Evolutionary conservation across 2,113 vertebrate genomes (phyloP), one percentile per base, ranked within the genome.

Genomic region (Notothenia rossii): DNA sequence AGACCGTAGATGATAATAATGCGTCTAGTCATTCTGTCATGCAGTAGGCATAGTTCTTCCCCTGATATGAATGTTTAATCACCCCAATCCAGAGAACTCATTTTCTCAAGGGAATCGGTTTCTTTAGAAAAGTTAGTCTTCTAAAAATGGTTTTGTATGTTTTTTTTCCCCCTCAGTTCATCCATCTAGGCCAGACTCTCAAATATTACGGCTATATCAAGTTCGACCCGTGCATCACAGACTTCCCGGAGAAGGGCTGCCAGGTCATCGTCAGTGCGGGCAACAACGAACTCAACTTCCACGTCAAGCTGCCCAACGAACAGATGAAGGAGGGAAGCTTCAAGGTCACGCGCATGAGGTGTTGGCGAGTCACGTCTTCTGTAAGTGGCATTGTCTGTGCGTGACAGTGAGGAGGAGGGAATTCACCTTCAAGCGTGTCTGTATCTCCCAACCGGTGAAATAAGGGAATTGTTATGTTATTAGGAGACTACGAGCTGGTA

Each of bases 281-380:
- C 83, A 99, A 98, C 95, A 99, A 97, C 1, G 98, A 99, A 86
- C 97, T 99, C 89, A 99, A 98, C 94, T 99, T 99, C 89, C 98
- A 99, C 81, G 96, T 99, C 88, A 97, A 97, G 87, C 94, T 99
- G 59, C 98, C 98, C 11, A 99, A 83, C 0, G 97, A 99, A 36
- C 98, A 99, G 83, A 96, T 98, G 91, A 99, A 99, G 56, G 98
- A 99, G 86, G 98, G 98, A 50, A 99, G 98, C 92, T 99, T 99
- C 95, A 99, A 99, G 91, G 98, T 99, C 77, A 99, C 98, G 0
- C 98, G 98, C 54, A 99, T 99, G 98, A 96, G 98, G 53, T 99
- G 98, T 90, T 99, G 98, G 98, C 91, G 98, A 59, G 98, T 99
- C 83, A 99, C 98, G 0, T 99, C 98, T 43, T 99, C 97, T 68